These are phyloP conservation scores for Dorcus hopei DNA, from an alignment of 2,888 invertebrate species.

Conservation along the genomic window DNA sequence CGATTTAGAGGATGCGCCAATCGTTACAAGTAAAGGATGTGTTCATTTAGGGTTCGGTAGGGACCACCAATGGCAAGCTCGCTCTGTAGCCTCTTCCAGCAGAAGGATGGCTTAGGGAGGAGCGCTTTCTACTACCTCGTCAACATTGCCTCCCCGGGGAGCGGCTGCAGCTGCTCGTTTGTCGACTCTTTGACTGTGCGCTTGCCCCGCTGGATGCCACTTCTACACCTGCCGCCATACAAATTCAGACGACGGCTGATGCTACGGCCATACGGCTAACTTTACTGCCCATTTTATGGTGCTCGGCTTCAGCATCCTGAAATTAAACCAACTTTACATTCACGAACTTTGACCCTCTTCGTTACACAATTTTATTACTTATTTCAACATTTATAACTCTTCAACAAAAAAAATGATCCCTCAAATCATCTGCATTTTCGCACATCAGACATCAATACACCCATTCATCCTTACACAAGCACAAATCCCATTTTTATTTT, in stretches of 20 bases:
- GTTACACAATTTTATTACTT: no score
- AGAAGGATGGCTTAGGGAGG: constrained; percentile 29
- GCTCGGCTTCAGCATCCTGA: background rate
- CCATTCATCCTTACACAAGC: no score
- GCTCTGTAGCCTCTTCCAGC: constrained; percentile 25
- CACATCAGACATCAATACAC: no score
- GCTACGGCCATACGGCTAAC: constrained; percentile 4
- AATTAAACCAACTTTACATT: background rate
- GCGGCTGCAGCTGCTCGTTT: constrained; percentile 31
- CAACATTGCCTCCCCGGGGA: constrained; percentile 25
- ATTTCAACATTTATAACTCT: no score
- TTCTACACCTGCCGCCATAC: constrained; percentile 40
- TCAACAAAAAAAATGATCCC: no score
- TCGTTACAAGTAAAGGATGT: constrained; percentile 28
- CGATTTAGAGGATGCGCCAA: constrained; percentile 31
- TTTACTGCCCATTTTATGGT: constrained; percentile 11
- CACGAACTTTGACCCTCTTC: no score
- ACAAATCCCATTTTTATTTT: no score
- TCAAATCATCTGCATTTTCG: no score
- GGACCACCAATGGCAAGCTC: constrained; percentile 27
- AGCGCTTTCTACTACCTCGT: constrained; percentile 21
- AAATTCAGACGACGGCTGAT: no score
- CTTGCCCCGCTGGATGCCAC: constrained; percentile 39
- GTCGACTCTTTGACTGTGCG: constrained; percentile 30
- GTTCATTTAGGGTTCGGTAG: constrained; percentile 29